A percentile compares a stretch with the other conserved stretches of the same genome.
Evolutionary conservation across 2,888 invertebrate genomes (phyloP).

Genomic region (Thyatira batis): DNA sequence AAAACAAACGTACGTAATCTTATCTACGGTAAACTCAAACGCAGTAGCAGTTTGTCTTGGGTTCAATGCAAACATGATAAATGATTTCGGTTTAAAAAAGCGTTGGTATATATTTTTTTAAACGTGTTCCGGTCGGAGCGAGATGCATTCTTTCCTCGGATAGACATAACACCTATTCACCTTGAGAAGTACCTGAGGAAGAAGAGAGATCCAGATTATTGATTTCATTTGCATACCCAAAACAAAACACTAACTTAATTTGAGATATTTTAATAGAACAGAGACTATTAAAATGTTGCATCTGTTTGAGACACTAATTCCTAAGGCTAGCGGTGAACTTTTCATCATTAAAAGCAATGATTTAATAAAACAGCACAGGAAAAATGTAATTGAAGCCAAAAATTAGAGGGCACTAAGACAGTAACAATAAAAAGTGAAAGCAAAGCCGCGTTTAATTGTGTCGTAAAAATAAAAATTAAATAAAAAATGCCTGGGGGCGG

Average conservation of each 20-base stretch:
- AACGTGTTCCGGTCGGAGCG: constrained; percentile 76
- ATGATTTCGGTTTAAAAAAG: constrained; percentile 78
- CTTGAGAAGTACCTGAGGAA: constrained; percentile 82
- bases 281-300: constrained; percentile 8
- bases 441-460: constrained; percentile 80
- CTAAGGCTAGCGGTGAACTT: constrained; percentile 37
- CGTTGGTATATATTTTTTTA: constrained; percentile 72
- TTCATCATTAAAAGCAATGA: constrained; percentile 72
- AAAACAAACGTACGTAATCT: constrained; percentile 78
- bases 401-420: constrained; percentile 79
- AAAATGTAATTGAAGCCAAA: constrained; percentile 78
- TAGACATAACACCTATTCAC: constrained; percentile 80
- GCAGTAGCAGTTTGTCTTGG: constrained; percentile 81
- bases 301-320: constrained; percentile 16
- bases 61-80: constrained; percentile 80
- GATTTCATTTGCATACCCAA: constrained; percentile 39
- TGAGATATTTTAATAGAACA: constrained; percentile 14
- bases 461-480: constrained; percentile 82
- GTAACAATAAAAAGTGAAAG: constrained; percentile 81
- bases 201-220: constrained; percentile 77
- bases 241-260: constrained; percentile 18
- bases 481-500: constrained; percentile 78
- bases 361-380: constrained; percentile 70
- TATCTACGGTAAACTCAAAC: constrained; percentile 79
- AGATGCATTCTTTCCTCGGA: constrained; percentile 71